Conservation (phyloP, 2,797 vertebrate genomes). For the Acropternis orthonyx region DNA sequence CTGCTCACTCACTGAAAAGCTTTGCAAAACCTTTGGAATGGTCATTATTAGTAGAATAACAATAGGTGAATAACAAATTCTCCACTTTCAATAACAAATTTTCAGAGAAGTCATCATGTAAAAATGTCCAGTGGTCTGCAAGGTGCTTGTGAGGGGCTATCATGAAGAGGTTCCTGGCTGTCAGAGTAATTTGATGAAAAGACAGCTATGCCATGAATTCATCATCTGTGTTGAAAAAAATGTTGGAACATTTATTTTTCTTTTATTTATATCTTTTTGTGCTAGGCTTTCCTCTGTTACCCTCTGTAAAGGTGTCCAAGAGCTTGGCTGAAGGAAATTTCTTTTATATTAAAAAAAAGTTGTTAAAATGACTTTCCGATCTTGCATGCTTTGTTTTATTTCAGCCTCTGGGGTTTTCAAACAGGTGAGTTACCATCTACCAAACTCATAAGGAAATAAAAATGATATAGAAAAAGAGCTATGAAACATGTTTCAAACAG, state of each 20-base stretch:
- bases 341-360: conserved; percentile 55
- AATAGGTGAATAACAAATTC: background rate
- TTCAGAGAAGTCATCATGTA: background rate
- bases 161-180: background rate
- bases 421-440: conserved; percentile 50
- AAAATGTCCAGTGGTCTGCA: background rate
- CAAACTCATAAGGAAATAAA: conserved; percentile 59
- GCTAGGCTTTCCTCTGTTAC: conserved; percentile 12
- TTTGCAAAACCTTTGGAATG: background rate
- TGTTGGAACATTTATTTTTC: background rate
- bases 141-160: background rate
- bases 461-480: conserved; percentile 34
- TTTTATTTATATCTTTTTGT: conserved; percentile 32
- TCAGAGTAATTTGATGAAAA: background rate
- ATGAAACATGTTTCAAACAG: conserved; percentile 33
- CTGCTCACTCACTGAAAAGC: background rate
- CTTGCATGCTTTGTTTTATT: conserved; percentile 64
- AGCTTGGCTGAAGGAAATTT: conserved; percentile 44
- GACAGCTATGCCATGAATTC: background rate
- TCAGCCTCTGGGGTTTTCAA: conserved; percentile 50
- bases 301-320: background rate
- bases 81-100: background rate
- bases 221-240: background rate
- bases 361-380: conserved; percentile 51
- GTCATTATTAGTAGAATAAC: background rate